Evolutionary conservation across 2,888 invertebrate species (phyloP).

Genomic region (Sepiola atlantica): DNA sequence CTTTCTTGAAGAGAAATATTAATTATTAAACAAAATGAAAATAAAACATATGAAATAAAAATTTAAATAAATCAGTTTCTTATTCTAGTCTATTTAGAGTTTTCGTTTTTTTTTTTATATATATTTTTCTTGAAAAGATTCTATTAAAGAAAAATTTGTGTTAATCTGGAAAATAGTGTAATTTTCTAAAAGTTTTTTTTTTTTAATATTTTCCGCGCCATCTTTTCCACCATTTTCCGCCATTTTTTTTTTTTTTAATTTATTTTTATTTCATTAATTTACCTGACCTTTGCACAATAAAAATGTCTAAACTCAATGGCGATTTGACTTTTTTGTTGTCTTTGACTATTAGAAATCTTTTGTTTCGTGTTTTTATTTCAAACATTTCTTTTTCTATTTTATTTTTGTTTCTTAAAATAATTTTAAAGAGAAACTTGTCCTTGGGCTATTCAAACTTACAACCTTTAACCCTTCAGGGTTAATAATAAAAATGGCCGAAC

Average conservation of each 20-base stretch:
- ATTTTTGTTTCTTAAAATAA: too few species aligned
- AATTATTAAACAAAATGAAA: background rate
- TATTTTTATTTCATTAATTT: background rate
- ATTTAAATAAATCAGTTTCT: too few species aligned
- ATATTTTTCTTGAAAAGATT: background rate
- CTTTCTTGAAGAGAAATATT: background rate
- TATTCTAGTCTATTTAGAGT: background rate
- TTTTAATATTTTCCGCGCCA: too few species aligned
- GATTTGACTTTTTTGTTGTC: background rate
- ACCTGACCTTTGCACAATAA: background rate
- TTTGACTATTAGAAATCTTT: background rate
- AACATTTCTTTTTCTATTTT: too few species aligned
- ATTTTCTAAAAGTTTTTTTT: background rate
- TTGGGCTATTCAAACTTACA: slow-evolving; percentile 32
- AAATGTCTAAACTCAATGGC: background rate
- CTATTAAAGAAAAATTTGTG: background rate
- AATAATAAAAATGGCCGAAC: slow-evolving; percentile 18
- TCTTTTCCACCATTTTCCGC: too few species aligned
- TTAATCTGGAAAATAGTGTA: background rate
- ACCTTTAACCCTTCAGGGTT: slow-evolving; percentile 23
- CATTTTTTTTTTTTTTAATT: background rate
- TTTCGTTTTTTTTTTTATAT: background rate
- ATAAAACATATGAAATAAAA: background rate
- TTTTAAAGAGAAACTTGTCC: background rate
- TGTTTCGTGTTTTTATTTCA: too few species aligned